Conservation (phyloP, 1,140 invertebrate species). For the Saccostrea cuccullata region DNA sequence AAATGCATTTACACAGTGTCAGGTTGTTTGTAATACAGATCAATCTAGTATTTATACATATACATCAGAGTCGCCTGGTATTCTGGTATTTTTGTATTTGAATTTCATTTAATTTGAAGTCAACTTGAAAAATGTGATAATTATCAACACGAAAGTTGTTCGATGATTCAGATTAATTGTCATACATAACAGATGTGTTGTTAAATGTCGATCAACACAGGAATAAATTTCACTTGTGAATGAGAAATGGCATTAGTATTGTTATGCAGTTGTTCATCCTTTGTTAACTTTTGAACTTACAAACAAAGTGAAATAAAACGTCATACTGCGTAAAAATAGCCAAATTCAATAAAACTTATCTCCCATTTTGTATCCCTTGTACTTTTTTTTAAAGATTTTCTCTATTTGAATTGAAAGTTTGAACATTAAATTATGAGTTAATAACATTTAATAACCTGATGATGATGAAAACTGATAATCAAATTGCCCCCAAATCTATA, state of each 20-base stretch:
- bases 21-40: no score
- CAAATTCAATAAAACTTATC: neutral
- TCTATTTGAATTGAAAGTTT: neutral
- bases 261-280: neutral
- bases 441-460: conserved; percentile 13
- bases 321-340: neutral
- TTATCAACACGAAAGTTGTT: neutral
- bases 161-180: neutral
- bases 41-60: no score
- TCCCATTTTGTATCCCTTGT: neutral
- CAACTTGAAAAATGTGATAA: neutral
- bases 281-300: neutral
- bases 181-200: neutral
- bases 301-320: neutral
- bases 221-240: neutral
- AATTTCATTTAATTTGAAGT: no score
- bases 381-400: neutral
- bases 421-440: conserved; percentile 5
- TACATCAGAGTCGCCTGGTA: no score
- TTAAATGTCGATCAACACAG: neutral
- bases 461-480: conserved; percentile 7
- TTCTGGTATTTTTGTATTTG: no score
- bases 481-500: conserved; percentile 6
- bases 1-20: no score
- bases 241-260: neutral